phyloP scores from a whole-genome alignment of 1,140 invertebrate genomes.

The Muscidifurax raptorellus region DNA sequence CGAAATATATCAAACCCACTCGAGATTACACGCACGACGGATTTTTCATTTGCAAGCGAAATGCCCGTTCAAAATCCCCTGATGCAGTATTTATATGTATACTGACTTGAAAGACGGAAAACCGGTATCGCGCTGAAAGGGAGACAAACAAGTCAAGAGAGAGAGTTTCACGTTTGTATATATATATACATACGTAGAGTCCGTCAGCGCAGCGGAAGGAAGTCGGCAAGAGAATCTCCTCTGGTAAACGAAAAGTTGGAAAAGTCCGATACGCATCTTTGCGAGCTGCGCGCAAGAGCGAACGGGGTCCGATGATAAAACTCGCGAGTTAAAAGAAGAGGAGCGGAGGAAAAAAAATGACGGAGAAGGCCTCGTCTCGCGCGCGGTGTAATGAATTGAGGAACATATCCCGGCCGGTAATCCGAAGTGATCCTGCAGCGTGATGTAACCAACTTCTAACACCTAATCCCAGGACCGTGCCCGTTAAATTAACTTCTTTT shows the following conservation, averaged over 20 bases:
- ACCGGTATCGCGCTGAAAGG: not conserved
- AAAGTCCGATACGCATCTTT: not conserved
- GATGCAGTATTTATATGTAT: not conserved
- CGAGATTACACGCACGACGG: not conserved
- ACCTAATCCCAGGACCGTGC: conserved; percentile 59
- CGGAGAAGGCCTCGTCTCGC: not conserved
- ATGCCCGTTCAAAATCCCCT: not conserved
- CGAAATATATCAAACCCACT: not conserved
- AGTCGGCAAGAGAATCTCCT: not conserved
- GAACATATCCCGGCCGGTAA: conserved; percentile 53
- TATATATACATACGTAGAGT: not conserved
- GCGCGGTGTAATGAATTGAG: conserved; percentile 34
- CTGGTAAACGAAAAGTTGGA: not conserved
- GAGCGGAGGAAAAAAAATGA: not conserved
- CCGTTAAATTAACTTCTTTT: conserved; percentile 67
- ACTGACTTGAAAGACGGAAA: not conserved
- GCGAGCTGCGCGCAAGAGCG: not conserved
- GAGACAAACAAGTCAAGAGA: not conserved
- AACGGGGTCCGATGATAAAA: not conserved
- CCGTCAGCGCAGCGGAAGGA: not conserved
- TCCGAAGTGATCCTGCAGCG: conserved; percentile 49
- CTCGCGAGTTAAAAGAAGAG: not conserved
- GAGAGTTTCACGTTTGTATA: too few relatives aligned
- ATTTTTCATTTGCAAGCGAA: not conserved
- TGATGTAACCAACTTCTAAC: conserved; percentile 63